Conservation (phyloP, 2,888 invertebrate genomes). For the Andrena camellia region DNA sequence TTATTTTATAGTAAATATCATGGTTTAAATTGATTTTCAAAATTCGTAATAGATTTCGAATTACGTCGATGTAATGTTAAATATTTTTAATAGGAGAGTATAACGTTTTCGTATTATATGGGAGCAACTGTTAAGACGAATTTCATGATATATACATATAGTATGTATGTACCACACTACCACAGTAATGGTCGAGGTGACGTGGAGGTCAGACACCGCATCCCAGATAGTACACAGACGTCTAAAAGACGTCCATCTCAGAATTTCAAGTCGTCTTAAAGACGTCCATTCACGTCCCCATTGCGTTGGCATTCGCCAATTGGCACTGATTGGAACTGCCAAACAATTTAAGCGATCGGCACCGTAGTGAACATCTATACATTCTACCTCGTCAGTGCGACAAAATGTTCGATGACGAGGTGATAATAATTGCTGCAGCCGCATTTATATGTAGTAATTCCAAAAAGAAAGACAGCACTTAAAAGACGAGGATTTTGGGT, state of each 20-base stretch:
- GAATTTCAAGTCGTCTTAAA: too few species aligned
- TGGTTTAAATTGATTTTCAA: not conserved
- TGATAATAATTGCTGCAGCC: not conserved
- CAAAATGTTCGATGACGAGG: not conserved
- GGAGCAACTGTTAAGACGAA: not conserved
- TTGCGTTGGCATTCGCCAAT: too few species aligned
- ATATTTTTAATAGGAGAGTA: not conserved
- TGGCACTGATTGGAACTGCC: not conserved
- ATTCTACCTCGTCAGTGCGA: not conserved
- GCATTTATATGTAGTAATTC: slow-evolving; percentile 4
- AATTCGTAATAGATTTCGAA: not conserved
- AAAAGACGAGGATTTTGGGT: too few species aligned
- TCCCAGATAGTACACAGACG: too few species aligned
- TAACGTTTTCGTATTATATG: not conserved
- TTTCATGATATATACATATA: too few species aligned
- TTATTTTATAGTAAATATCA: not conserved
- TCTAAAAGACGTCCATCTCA: too few species aligned
- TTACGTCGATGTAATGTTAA: not conserved
- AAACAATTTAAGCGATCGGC: not conserved
- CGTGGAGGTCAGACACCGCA: not conserved
- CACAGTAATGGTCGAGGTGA: not conserved
- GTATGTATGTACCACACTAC: not conserved
- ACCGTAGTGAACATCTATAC: too few species aligned
- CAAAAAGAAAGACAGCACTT: not conserved
- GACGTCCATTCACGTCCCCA: not conserved